Base-by-base conservation (phyloP, 2,888 invertebrate species). In the Meta bourneti region DNA sequence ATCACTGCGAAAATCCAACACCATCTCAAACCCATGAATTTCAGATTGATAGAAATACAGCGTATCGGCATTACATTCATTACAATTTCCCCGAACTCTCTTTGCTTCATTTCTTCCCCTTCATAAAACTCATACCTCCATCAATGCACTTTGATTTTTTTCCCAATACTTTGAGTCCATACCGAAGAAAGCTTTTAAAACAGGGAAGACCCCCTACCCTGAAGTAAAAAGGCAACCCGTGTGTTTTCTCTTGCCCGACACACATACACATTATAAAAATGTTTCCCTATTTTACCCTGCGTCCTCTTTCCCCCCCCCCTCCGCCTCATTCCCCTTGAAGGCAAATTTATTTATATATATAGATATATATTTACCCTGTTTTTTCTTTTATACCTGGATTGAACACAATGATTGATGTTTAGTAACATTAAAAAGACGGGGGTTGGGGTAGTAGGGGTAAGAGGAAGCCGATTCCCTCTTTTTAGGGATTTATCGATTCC, bases 361-460 rank as follows among this genome's bases (percentile, higher is more conserved):
- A 83, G 61, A 72, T 34, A 34, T 87, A 72, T 84, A 54, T 69
- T n/a, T 48, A 20, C 19, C 74, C 72, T 82, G 19, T 81, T 52
- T 75, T 54, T 91, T 83, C 74, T 82, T 83, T 72, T 78, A 82
- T 91, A 91, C 91, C 91, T 91, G 91, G 91, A 91, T 91, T 91
- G 91, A 87, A 88, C 91, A 91, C 91, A 87, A 91, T 91, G 91
- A 91, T 91, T 91, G 91, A 91, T 91, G 91, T 91, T 91, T 91
- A 91, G 91, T 61, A 91, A 91, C 91, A 91, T 91, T 91, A 91
- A 91, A 91, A 91, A 87, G 86, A 91, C 87, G 91, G 70, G 72
- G 9, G 48, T 13, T 48, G 74, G 78, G 69, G 84, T n/a, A 80
- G 72, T 54, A 72, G 19, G 79, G 70, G 71, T 77, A 20, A 71